phyloP scores from a whole-genome alignment of 2,113 vertebrate genomes.

The Martes martes region DNA sequence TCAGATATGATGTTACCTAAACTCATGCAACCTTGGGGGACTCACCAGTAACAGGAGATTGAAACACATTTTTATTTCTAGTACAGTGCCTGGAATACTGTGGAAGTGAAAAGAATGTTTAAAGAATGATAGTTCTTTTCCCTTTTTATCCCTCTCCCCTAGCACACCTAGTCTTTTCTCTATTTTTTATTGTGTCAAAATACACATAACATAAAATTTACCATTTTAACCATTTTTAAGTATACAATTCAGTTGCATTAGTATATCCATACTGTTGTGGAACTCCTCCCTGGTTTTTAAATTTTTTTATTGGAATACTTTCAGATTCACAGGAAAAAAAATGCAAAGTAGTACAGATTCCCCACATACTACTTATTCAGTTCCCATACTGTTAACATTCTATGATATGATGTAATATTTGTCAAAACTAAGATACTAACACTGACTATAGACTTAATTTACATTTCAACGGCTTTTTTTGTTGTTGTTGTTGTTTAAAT shows the following conservation, averaged over 20 bases:
- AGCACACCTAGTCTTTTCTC: neutral
- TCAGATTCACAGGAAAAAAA: neutral
- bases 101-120: neutral
- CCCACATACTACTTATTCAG: neutral
- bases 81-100: neutral
- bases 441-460: neutral
- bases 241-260: neutral
- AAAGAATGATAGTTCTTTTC: neutral
- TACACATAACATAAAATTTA: neutral
- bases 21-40: neutral
- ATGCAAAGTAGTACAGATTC: neutral
- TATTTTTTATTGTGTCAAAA: neutral
- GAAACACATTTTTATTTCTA: neutral
- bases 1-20: neutral
- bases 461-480: neutral
- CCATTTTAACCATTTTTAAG: neutral
- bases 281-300: neutral
- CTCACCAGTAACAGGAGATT: neutral
- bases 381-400: neutral
- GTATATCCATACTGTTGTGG: neutral
- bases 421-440: neutral
- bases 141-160: neutral
- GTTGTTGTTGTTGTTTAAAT: neutral
- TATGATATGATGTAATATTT: neutral
- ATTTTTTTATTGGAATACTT: neutral